Percentiles rank a stretch among this genome's conserved stretches.
Evolutionary conservation across 2,888 invertebrate genomes (phyloP).

Genomic region (Megalurothrips usitatus): DNA sequence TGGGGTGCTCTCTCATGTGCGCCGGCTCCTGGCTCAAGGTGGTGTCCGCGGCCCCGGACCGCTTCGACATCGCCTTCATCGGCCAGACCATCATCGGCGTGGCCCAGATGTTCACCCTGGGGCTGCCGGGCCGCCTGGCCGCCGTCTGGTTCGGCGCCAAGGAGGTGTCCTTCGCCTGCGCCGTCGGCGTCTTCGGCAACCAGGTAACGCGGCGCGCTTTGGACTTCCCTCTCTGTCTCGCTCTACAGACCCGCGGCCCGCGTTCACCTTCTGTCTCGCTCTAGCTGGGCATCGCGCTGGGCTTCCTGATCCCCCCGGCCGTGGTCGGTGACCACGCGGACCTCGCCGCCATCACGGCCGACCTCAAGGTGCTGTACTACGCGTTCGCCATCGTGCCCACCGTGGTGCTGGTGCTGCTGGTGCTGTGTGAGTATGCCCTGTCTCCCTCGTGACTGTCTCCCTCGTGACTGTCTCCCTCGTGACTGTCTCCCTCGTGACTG

Average conservation of each 20-base stretch:
- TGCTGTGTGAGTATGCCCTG: slow-evolving; percentile 47
- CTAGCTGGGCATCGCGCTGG: slow-evolving; percentile 50
- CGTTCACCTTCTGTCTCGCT: slow-evolving; percentile 28
- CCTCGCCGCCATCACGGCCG: slow-evolving; percentile 58
- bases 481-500: too few species aligned
- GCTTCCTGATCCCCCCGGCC: slow-evolving; percentile 49
- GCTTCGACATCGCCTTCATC: slow-evolving; percentile 58
- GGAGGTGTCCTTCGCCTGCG: slow-evolving; percentile 62
- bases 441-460: slow-evolving; percentile 28
- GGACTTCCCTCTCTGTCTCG: slow-evolving; percentile 8
- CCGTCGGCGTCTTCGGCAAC: slow-evolving; percentile 61
- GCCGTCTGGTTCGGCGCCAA: slow-evolving; percentile 65
- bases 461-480: neutral
- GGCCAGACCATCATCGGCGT: slow-evolving; percentile 53
- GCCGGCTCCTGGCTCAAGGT: slow-evolving; percentile 59
- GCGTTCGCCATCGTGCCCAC: slow-evolving; percentile 76
- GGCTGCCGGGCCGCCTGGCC: slow-evolving; percentile 62
- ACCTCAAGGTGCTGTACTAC: slow-evolving; percentile 80
- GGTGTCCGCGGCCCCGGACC: slow-evolving; percentile 54
- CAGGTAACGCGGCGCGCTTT: slow-evolving; percentile 52
- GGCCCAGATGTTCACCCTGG: slow-evolving; percentile 62
- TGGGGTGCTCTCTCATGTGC: slow-evolving; percentile 55
- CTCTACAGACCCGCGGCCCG: too few species aligned
- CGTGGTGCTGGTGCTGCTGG: slow-evolving; percentile 61
- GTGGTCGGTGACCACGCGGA: slow-evolving; percentile 56